Evolutionary conservation across 2,888 invertebrate species (phyloP).

Genomic region (Heteropelma amictum): DNA sequence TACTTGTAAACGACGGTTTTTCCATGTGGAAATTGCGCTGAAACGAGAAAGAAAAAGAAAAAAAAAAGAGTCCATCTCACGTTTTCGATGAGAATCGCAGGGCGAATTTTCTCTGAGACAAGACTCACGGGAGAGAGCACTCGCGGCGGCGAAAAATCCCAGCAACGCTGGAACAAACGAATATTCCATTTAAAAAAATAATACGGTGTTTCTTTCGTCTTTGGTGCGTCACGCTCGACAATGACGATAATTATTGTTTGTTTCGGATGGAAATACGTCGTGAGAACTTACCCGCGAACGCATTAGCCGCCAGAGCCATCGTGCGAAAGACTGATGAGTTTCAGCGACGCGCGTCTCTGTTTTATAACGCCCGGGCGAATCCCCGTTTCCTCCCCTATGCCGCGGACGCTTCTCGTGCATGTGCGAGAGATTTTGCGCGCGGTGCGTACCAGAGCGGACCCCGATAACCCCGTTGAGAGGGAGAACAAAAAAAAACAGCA

Average conservation of each 20-base stretch:
- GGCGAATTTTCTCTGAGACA: not conserved
- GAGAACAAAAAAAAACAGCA: conserved; percentile 52
- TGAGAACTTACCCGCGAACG: conserved; percentile 65
- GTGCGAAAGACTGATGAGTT: conserved; percentile 66
- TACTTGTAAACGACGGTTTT: conserved; percentile 78
- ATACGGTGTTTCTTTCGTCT: no score
- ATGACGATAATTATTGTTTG: no score
- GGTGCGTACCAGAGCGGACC: conserved; percentile 58
- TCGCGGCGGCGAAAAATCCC: conserved; percentile 57
- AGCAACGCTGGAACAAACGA: conserved; percentile 60
- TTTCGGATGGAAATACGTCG: not conserved
- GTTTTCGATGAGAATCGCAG: not conserved
- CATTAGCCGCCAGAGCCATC: conserved; percentile 65
- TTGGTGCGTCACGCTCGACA: no score
- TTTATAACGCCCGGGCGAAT: conserved; percentile 68
- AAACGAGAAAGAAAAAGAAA: not conserved
- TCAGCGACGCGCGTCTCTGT: conserved; percentile 58
- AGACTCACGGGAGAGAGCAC: conserved; percentile 64
- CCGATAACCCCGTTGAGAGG: conserved; percentile 66
- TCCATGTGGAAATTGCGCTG: conserved; percentile 77
- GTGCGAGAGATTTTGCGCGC: not conserved
- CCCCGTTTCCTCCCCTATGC: not conserved
- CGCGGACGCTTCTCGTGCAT: conserved; percentile 13
- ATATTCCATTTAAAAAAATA: not conserved
- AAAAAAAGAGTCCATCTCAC: conserved; percentile 6